Conservation (phyloP, 2,888 invertebrate genomes). For the Tetropium fuscum region DNA sequence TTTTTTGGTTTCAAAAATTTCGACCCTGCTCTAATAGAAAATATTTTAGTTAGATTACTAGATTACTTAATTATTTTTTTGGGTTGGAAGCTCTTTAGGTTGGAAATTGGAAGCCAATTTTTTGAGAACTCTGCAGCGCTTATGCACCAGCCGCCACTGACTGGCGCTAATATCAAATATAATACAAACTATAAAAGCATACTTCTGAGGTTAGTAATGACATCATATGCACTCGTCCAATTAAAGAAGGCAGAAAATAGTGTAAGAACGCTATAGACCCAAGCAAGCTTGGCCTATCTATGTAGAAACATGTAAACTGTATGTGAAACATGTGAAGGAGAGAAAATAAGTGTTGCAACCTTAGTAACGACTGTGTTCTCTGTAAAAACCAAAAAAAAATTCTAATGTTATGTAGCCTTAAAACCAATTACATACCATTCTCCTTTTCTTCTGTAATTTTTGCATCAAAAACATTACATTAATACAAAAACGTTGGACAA, state of each 20-base stretch:
- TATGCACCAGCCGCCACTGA: too few relatives aligned
- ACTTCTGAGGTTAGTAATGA: too few relatives aligned
- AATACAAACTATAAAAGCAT: too few relatives aligned
- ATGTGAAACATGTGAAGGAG: constrained; percentile 10
- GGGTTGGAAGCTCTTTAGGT: too few relatives aligned
- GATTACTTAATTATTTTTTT: too few relatives aligned
- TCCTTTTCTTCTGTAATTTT: constrained; percentile 63
- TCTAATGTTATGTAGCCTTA: constrained; percentile 3
- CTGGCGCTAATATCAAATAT: too few relatives aligned
- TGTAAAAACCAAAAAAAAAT: constrained; percentile 8
- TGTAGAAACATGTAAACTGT: not conserved
- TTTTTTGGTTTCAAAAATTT: too few relatives aligned
- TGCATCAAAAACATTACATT: constrained; percentile 41
- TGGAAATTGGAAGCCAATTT: too few relatives aligned
- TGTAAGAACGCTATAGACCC: constrained; percentile 17
- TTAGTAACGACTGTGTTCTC: constrained; percentile 19
- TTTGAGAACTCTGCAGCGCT: too few relatives aligned
- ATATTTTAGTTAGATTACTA: too few relatives aligned
- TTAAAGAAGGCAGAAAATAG: constrained; percentile 3
- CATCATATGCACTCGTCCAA: not conserved
- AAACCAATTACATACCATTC: constrained; percentile 57
- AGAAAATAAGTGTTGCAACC: constrained; percentile 10
- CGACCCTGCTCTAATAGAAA: too few relatives aligned
- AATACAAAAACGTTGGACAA: constrained; percentile 8
- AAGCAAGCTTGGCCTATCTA: not conserved